Base-by-base conservation (phyloP, 2,888 invertebrate genomes). In the Caenorhabditis zanzibari region DNA sequence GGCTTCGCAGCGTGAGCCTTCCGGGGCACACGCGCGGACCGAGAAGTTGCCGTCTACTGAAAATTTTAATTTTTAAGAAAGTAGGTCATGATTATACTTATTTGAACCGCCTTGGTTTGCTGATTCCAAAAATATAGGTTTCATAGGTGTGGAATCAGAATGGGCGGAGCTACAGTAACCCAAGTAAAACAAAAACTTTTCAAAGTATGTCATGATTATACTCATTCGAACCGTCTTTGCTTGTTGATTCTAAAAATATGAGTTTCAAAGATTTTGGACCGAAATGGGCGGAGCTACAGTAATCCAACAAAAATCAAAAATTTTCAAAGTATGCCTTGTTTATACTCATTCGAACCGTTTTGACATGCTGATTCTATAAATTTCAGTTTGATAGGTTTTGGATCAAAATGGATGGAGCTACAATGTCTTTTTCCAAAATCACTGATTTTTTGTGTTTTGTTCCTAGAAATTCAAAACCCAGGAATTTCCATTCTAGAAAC, bases 1-100 rank as follows among this genome's bases (percentile, higher is more conserved):
- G 0, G 85, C 72, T 32, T 85, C 85, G 49, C 85, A 85, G n/a
- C 82, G 52, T 3, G 81, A 74, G 1, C 85, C 85, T 66, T 85
- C 85, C 19, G 85, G 85, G 28, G 79, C 81, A 35, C 85, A 85
- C 4, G 85, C 85, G 10, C 85, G 77, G 28, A 85, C 72, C 3
- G 85, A 82, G 82, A 85, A 85, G 64, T 85, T 85, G 38, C 73
- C 73, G 22, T 84, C 84, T 22, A 84, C 84, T 84, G 81, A 14
- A 84, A 84, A 28, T 14, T 5, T 28, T 14, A n/a, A 35, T 19
- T 32, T 32, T 35, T 19, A n/a, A n/a, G 16, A 32, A 10, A 35
- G 6, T 26, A 9, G n/a, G n/a, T 52, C 32, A 19, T 41, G 19
- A n/a, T 54, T 72, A 56, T 47, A 44, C 19, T 72, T 7, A 35